Percentiles rank a stretch among this genome's conserved stretches.
Evolutionary conservation across 1,140 invertebrate genomes (phyloP).

Genomic region (Lepidurus packardi): DNA sequence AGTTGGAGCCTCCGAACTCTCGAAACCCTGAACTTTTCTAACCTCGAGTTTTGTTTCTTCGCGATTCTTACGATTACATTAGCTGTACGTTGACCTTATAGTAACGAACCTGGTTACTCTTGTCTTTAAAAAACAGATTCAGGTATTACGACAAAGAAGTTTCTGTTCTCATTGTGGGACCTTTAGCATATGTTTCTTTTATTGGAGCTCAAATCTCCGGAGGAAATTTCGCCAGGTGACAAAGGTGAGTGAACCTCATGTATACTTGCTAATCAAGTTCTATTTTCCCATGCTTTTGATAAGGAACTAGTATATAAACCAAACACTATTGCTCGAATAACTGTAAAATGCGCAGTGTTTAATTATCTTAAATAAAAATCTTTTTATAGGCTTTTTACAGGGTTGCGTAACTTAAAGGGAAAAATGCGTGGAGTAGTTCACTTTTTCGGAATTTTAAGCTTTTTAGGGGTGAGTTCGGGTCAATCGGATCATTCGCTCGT

Average conservation of each 20-base stretch:
- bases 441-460: neutral
- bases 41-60: no score
- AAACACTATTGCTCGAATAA: neutral
- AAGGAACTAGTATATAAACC: neutral
- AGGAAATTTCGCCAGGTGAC: neutral
- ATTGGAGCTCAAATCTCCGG: neutral
- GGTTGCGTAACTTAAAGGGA: neutral
- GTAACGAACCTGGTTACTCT: no score
- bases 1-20: no score
- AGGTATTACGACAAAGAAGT: no score
- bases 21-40: no score
- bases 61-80: no score
- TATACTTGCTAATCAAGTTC: neutral
- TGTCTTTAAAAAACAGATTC: no score
- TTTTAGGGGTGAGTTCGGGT: neutral
- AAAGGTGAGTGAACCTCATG: neutral
- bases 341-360: neutral
- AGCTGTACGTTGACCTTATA: no score
- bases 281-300: neutral
- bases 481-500: constrained; percentile 28
- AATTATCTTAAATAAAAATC: neutral
- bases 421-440: neutral
- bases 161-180: neutral
- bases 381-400: neutral
- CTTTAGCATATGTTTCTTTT: neutral